phyloP scores from a whole-genome alignment of 2,113 vertebrate genomes.

The Athene noctua region DNA sequence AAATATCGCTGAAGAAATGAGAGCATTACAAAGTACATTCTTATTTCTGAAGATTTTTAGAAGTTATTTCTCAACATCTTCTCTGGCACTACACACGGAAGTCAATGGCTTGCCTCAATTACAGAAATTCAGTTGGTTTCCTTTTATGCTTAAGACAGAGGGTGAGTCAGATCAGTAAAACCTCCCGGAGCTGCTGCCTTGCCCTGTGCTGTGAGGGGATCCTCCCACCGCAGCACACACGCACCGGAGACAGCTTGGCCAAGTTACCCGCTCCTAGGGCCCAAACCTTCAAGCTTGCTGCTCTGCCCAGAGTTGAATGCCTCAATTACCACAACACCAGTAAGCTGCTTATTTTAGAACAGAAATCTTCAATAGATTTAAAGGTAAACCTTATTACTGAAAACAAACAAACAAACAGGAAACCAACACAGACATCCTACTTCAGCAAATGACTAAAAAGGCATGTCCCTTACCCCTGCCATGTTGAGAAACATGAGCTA shows the following conservation, averaged over 20 bases:
- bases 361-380: neutral
- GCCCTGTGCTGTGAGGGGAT: neutral
- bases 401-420: neutral
- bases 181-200: neutral
- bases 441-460: neutral
- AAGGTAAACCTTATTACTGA: neutral
- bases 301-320: neutral
- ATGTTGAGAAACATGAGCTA: neutral
- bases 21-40: neutral
- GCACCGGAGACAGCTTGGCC: neutral
- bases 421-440: neutral
- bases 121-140: neutral
- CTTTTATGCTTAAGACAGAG: neutral
- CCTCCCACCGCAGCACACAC: neutral
- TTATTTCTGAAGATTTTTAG: neutral
- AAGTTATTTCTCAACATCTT: neutral
- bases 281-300: neutral
- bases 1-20: neutral
- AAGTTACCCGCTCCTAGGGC: fast-evolving
- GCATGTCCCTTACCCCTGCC: neutral
- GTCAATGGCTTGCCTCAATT: neutral
- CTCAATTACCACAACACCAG: fast-evolving
- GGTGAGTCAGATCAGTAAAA: neutral
- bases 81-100: neutral
- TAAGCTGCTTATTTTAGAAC: neutral